Evolutionary conservation across 2,797 vertebrate species (phyloP).

Genomic region (Hafferia zeledoni): DNA sequence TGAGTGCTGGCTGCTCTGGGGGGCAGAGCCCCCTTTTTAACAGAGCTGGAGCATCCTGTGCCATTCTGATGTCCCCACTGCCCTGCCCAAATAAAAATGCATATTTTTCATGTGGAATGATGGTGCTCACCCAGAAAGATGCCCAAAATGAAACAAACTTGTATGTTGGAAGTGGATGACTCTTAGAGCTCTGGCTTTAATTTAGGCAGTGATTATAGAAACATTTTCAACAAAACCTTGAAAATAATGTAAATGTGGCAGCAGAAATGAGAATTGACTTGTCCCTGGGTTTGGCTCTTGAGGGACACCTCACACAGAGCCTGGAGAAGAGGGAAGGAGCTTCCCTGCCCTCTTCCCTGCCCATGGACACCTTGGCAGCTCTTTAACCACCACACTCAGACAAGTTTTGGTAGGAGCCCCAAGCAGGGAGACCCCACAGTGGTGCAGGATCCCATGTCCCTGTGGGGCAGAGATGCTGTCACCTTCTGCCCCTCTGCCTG

Average conservation of each 20-base stretch:
- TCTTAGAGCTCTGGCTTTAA: neutral
- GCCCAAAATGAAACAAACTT: neutral
- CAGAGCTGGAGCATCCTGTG: neutral
- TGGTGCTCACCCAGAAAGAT: neutral
- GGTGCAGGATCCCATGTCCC: neutral
- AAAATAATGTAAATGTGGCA: neutral
- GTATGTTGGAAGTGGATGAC: neutral
- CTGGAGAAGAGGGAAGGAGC: neutral
- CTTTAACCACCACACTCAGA: neutral
- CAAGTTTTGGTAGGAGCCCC: neutral
- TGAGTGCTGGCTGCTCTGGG: neutral
- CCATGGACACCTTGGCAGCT: neutral
- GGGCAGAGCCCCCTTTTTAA: neutral
- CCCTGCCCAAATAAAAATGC: fast-evolving
- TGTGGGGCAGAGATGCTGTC: neutral
- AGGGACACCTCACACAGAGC: fast-evolving
- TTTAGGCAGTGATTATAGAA: neutral
- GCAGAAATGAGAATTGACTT: neutral
- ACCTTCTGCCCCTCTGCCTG: neutral
- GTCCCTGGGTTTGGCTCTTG: neutral
- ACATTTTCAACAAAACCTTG: neutral
- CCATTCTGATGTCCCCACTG: neutral
- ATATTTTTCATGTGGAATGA: fast-evolving
- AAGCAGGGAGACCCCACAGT: neutral
- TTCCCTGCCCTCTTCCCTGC: neutral